These are phyloP conservation scores for Caenorhabditis macrosperma DNA, from an alignment of 2,888 invertebrate species.

Conservation along the genomic window DNA sequence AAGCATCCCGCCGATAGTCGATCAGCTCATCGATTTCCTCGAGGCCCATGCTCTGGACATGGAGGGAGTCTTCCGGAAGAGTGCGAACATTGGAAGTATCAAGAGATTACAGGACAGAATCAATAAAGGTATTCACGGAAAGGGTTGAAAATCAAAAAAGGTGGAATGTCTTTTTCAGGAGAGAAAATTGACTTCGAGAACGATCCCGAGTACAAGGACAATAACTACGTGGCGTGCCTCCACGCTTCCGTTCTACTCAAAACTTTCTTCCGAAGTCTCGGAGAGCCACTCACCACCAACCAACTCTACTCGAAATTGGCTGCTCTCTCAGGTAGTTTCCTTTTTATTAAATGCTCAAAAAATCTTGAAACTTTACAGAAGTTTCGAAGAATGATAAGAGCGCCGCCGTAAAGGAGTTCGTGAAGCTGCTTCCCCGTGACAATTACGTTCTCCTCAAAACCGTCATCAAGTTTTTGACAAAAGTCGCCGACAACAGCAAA, in stretches of 20 bases:
- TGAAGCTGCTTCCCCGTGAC: conserved; percentile 72
- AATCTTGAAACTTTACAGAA: conserved; percentile 57
- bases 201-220: conserved; percentile 75
- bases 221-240: conserved; percentile 89
- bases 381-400: conserved; percentile 72
- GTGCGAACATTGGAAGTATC: conserved; percentile 89
- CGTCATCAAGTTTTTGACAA: conserved; percentile 75
- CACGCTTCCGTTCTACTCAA: conserved; percentile 89
- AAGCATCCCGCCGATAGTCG: conserved; percentile 92
- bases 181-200: conserved; percentile 86
- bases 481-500: conserved; percentile 84
- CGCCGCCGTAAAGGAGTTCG: conserved; percentile 71
- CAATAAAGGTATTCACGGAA: conserved; percentile 90
- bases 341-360: background rate
- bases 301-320: conserved; percentile 72
- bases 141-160: no score
- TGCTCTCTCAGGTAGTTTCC: conserved; percentile 64
- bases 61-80: conserved; percentile 95
- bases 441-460: conserved; percentile 77
- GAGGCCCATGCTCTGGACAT: conserved; percentile 82
- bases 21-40: conserved; percentile 92
- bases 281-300: conserved; percentile 80
- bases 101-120: conserved; percentile 90
- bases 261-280: conserved; percentile 79
- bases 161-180: conserved; percentile 79